phyloP scores from a whole-genome alignment of 2,888 invertebrate species.

The Scaeva pyrastri region DNA sequence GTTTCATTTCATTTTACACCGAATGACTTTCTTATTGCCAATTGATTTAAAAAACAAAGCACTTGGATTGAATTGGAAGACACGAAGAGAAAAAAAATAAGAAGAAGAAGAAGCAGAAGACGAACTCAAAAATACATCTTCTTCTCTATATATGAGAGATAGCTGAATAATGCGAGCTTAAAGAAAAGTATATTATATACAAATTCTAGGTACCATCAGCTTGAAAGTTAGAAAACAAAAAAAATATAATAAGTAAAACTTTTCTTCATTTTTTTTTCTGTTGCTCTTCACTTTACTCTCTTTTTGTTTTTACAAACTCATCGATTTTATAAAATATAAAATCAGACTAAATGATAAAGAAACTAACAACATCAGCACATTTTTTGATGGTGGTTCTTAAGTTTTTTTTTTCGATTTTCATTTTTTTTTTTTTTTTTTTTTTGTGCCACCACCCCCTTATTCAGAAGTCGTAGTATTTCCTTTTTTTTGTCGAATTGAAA shows the following conservation, averaged over 20 bases:
- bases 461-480: not conserved
- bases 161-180: not conserved
- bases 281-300: constrained; percentile 8
- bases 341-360: constrained; percentile 46
- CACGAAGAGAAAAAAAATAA: too few relatives aligned
- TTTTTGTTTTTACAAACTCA: constrained; percentile 29
- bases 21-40: constrained; percentile 40
- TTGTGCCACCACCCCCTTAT: not conserved
- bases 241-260: not conserved
- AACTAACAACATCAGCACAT: constrained; percentile 38
- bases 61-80: constrained; percentile 13
- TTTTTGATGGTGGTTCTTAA: constrained; percentile 28
- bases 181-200: not conserved
- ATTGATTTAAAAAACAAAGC: constrained; percentile 44
- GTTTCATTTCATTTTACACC: constrained; percentile 51
- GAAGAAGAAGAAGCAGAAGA: not conserved
- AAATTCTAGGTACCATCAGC: not conserved
- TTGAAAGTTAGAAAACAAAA: not conserved
- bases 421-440: not conserved
- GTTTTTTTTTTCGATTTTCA: not conserved
- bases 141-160: not conserved
- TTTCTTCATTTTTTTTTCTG: not conserved
- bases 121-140: constrained; percentile 19
- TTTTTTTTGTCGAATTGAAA: constrained; percentile 42
- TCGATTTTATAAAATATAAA: constrained; percentile 49